A percentile compares a stretch with the other conserved stretches of the same genome.
These are phyloP conservation scores for Palythoa heliodiscus DNA, from an alignment of 92 coral and sea anemone genomes.

Conservation along the genomic window DNA sequence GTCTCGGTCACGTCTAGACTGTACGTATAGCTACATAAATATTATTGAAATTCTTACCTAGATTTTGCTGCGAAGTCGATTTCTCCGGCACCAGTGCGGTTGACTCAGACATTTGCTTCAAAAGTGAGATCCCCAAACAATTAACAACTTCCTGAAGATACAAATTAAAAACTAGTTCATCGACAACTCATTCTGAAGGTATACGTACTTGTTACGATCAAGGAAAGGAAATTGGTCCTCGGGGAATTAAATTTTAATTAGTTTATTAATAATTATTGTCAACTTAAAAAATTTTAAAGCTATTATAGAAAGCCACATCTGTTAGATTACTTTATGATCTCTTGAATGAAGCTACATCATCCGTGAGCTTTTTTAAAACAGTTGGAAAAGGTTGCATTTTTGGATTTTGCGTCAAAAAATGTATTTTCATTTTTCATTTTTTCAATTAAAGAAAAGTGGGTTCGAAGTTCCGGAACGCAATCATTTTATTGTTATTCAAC, in stretches of 20 bases:
- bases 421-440: background rate
- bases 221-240: constrained; percentile 19
- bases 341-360: background rate
- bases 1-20: background rate
- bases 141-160: background rate
- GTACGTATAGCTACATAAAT: background rate
- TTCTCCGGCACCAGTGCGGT: background rate
- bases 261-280: constrained; percentile 25
- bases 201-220: background rate
- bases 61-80: background rate
- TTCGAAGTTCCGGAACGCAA: background rate
- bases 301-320: background rate
- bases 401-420: background rate
- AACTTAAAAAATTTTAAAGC: constrained; percentile 22
- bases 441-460: background rate
- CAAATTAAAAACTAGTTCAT: background rate
- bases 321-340: background rate
- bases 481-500: background rate
- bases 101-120: background rate
- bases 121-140: background rate
- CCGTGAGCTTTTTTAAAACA: background rate
- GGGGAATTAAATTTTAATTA: constrained; percentile 43
- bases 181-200: constrained; percentile 23
- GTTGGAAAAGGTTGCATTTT: background rate
- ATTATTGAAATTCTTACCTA: background rate